Evolutionary conservation across 2,797 vertebrate species (phyloP), one percentile per base, ranked within the genome.

Genomic region (Myiotriccus ornatus): DNA sequence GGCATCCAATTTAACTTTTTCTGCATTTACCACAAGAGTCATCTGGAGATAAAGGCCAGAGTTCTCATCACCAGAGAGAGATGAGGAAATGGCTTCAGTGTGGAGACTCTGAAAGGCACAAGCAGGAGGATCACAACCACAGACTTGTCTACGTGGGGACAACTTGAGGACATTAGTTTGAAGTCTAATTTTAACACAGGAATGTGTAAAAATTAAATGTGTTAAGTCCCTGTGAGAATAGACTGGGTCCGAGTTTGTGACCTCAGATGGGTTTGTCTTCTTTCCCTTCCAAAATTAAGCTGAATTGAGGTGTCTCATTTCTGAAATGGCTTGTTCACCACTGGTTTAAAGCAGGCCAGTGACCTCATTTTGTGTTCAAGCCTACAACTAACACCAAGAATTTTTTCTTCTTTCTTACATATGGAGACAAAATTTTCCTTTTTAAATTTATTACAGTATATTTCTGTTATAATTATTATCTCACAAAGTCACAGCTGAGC

Each of bases 1-100:
- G 90, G 37, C n/a, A 89, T 95, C 82, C 91, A 82, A 76, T 76
- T 93, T 86, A 93, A 90, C 14, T 39, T 65, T 49, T 87, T 91
- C 60, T 89, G 35, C 46, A 81, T 81, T 89, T 86, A 83, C 68
- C 39, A 15, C 18, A 65, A 84, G 65, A 87, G 59, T 41, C 80
- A 89, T 73, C 59, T 92, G 47, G 78, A 94, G 87, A 95, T 57
- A 78, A 87, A 87, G 74, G 89, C 62, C 70, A 43, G 52, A 79
- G 68, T 44, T 71, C 76, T 67, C 62, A 55, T 67, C 79, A 67
- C 22, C 34, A 94, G 16, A 87, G 85, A 93, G 89, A 60, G 52
- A 81, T 34, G 57, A 71, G 53, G 63, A 70, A 94, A 60, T 6
- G 6, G 59, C 46, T 91, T 20, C 2, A 0, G 20, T 14, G 41